phyloP scores from a whole-genome alignment of 2,113 vertebrate species.

The Aramus guarauna region DNA sequence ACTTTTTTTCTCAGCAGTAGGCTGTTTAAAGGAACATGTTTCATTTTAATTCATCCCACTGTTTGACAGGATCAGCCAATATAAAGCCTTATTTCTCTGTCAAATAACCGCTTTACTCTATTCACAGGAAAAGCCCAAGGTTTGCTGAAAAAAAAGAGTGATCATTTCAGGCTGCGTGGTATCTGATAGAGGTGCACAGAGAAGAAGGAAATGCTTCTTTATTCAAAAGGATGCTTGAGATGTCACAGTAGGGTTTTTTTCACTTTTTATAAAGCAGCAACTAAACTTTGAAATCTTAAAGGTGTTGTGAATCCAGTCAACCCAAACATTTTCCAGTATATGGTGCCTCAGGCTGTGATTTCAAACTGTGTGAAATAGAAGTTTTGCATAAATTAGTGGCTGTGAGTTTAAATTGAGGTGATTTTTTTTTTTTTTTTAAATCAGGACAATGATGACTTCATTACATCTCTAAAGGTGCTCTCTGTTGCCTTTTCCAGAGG shows the following conservation, averaged over 20 bases:
- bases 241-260: background rate
- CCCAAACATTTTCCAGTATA: background rate
- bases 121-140: background rate
- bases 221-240: background rate
- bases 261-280: background rate
- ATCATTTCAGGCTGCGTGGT: rapidly evolving
- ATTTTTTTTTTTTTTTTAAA: background rate
- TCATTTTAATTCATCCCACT: background rate
- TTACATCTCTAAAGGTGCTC: background rate
- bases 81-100: background rate
- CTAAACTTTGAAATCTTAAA: background rate
- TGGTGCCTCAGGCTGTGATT: background rate
- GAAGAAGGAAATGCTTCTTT: background rate
- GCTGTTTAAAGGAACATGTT: background rate
- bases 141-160: background rate
- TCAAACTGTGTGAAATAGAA: background rate
- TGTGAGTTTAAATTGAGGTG: background rate
- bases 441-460: background rate
- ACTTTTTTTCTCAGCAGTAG: background rate
- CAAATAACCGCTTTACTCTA: background rate
- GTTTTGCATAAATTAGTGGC: background rate
- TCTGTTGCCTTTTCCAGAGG: background rate
- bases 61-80: background rate
- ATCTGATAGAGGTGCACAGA: background rate
- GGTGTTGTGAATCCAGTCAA: background rate